Base-by-base conservation (phyloP, 1,140 invertebrate genomes). In the Trichoplusia ni region DNA sequence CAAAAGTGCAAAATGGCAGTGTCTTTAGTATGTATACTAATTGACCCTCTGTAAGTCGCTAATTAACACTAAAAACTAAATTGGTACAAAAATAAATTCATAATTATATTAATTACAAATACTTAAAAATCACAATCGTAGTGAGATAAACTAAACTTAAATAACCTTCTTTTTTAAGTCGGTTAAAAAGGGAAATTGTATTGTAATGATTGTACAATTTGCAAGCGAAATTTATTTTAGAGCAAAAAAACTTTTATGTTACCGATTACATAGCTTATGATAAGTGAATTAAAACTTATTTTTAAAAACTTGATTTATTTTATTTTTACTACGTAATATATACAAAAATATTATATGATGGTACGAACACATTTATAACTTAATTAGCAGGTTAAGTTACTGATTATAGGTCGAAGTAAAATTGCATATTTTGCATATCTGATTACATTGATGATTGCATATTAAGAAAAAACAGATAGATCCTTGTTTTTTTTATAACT, bases 1-100 rank as follows among this genome's bases (percentile, higher is more conserved):
- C 67, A 64, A 72, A 67, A 74, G 71, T 63, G 74, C 75, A 42
- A 42, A 78, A 87, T 82, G 84, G 84, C 82, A 87, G 84, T 86
- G 82, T 78, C 70, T 70, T 65, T 68, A 62, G 70, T 61, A 58
- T 23, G 69, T 78, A 77, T 77, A 38, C 51, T 56, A 56, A 18
- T 40, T 40, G 8, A 40, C 19, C 51, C 40, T 40, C 21, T 27
- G 46, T 27, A 40, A 11, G 33, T 25, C 8, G 23, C 19, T 46
- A 61, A 16, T 40, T 61, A 49, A 61, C 27, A 14, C 9, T 44
- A 37, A 58, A 56, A 77, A 73, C 56, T 77, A 82, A 80, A 74
- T 60, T 74, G 77, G 71, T 89, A 89, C 73, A 88, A 85, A 88
- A 88, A 86, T 85, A 84, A 85, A 75, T 69, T 63, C 74, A 80